Percentiles rank a stretch among this genome's conserved stretches.
These are phyloP conservation scores for Heliconius aoede DNA, from an alignment of 2,888 invertebrate genomes.

Conservation along the genomic window DNA sequence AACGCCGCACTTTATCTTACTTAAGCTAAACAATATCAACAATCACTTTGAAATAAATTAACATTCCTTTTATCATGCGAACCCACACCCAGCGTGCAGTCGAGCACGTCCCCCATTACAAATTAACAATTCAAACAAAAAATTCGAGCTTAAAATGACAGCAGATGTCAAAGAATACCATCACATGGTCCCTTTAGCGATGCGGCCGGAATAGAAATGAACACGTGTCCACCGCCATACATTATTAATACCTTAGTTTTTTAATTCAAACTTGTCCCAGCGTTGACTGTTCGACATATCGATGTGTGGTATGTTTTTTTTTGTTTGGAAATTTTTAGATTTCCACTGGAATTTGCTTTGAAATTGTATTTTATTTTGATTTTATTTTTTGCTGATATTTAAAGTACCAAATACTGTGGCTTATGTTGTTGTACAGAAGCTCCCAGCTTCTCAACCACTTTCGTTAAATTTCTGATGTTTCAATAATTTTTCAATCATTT, in stretches of 20 bases:
- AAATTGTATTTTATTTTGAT: background rate
- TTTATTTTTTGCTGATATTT: too few species aligned
- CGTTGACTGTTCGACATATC: background rate
- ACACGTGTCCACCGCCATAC: constrained; percentile 43
- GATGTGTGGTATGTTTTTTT: background rate
- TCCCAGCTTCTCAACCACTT: too few species aligned
- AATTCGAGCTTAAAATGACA: background rate
- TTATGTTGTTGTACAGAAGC: too few species aligned
- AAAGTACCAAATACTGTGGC: too few species aligned
- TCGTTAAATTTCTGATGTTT: too few species aligned
- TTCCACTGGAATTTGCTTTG: background rate
- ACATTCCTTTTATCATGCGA: background rate
- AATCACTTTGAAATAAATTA: background rate
- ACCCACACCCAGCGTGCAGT: background rate
- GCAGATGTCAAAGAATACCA: constrained; percentile 17
- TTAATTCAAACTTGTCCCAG: constrained; percentile 13
- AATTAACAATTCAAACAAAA: constrained; percentile 4
- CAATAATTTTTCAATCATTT: too few species aligned
- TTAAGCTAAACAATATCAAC: background rate
- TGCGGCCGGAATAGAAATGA: constrained; percentile 38
- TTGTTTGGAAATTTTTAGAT: background rate
- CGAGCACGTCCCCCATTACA: background rate
- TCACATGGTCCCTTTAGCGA: constrained; percentile 21
- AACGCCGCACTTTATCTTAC: background rate
- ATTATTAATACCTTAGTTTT: constrained; percentile 38